Base-by-base conservation (phyloP, 2,888 invertebrate genomes). In the Steinernema hermaphroditum region DNA sequence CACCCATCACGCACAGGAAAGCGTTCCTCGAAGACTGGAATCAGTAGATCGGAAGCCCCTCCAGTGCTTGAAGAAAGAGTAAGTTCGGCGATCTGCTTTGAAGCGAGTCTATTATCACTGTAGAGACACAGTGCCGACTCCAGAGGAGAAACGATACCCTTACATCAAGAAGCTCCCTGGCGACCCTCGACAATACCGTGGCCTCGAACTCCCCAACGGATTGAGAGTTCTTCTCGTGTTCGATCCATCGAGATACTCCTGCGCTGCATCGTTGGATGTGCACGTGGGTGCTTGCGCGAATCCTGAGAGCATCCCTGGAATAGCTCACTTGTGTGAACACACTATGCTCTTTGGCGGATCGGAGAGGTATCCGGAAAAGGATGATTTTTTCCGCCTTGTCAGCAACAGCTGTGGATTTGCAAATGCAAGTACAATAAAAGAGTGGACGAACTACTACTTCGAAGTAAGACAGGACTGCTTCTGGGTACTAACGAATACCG, bases 321-420 rank as follows among this genome's bases (percentile, higher is more conserved):
- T 97, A 80, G 96, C 96, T 0, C 97, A 97, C 88, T 96, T 97
- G 88, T 94, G 95, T 87, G 96, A 97, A 87, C 96, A 97, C n/a
- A n/a, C n/a, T 88, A 97, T 97, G 96, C 90, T 97, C 49, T 97
- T 97, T 86, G 88, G 96, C 80, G 97, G 97, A 2, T 96, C 96
- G 0, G 89, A 92, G 87, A 96, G 96, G 87, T 57, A 29, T 22
- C 57, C 57, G 2, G 16, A 92, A 19, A 4, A 16, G 16, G 16
- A 46, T 4, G 46, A 16, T 4, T 46, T 46, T n/a, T 2, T 4
- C 46, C 6, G n/a, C 19, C 16, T 46, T 16, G 6, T 46, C 9
- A n/a, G 4, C 4, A 6, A 6, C 4, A 19, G n/a, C 19, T 4
- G n/a, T n/a, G 46, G 46, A n/a, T 16, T 4, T n/a, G 16, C n/a